phyloP scores from a whole-genome alignment of 2,113 vertebrate genomes.

The Mystacornis crossleyi region DNA sequence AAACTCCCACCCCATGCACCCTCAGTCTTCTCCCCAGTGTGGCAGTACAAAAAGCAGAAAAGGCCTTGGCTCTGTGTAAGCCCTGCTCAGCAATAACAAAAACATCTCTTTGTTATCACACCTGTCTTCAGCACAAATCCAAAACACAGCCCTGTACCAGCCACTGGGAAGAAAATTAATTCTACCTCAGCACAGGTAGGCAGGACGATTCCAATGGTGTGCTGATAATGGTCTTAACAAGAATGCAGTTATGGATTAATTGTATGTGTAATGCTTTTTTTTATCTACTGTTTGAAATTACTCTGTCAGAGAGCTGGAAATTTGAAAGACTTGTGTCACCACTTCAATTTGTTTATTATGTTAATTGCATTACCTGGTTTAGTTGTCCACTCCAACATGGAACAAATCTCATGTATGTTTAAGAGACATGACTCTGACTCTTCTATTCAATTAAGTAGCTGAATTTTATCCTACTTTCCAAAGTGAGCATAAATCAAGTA shows the following conservation, averaged over 20 bases:
- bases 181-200: not conserved
- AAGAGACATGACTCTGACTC: not conserved
- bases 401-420: not conserved
- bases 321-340: not conserved
- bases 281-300: not conserved
- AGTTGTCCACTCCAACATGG: not conserved
- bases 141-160: not conserved
- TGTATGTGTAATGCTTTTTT: not conserved
- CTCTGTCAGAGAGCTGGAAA: not conserved
- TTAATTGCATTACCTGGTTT: not conserved
- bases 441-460: not conserved
- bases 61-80: not conserved
- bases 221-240: not conserved
- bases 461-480: not conserved
- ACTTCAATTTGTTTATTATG: not conserved
- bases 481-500: not conserved
- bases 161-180: not conserved
- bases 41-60: not conserved
- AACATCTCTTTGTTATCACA: not conserved
- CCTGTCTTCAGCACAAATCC: not conserved
- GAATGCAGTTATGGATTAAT: not conserved
- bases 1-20: fast-evolving
- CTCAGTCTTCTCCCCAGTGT: fast-evolving
- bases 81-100: not conserved
- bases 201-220: not conserved